Percentiles rank a stretch among this genome's conserved stretches.
These are phyloP conservation scores for Thera obeliscata DNA, from an alignment of 2,888 invertebrate genomes.

Conservation along the genomic window DNA sequence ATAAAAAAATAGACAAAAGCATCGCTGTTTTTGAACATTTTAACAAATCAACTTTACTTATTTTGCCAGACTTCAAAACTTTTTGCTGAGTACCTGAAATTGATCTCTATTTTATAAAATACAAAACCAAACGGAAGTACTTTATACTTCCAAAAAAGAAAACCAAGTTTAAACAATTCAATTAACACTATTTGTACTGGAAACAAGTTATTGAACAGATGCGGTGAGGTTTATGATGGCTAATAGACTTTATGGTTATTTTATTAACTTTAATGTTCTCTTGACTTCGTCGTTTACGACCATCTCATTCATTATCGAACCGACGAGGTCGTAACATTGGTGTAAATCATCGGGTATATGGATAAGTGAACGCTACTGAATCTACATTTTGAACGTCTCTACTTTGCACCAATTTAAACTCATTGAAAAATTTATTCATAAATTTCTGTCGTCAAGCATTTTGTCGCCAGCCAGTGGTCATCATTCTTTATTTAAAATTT, in stretches of 20 bases:
- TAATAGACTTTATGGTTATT: slow-evolving; percentile 83
- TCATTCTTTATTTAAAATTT: slow-evolving; percentile 14
- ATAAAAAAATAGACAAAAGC: slow-evolving; percentile 38
- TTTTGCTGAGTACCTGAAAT: not conserved
- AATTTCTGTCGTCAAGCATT: slow-evolving; percentile 30
- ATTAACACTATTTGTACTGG: slow-evolving; percentile 74
- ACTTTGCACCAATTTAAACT: slow-evolving; percentile 55
- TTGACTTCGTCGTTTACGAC: slow-evolving; percentile 79
- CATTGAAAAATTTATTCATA: slow-evolving; percentile 52
- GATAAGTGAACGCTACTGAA: slow-evolving; percentile 57
- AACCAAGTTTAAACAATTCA: slow-evolving; percentile 64
- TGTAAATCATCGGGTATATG: slow-evolving; percentile 78
- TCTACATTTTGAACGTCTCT: slow-evolving; percentile 46
- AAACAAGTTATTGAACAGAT: slow-evolving; percentile 80
- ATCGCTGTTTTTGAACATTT: slow-evolving; percentile 28
- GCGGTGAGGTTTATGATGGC: slow-evolving; percentile 80
- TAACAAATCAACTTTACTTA: slow-evolving; percentile 17
- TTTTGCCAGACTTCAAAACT: not conserved
- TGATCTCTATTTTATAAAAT: not conserved
- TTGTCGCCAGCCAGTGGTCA: slow-evolving; percentile 19
- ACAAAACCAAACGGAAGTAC: not conserved
- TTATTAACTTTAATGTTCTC: slow-evolving; percentile 84
- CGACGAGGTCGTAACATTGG: slow-evolving; percentile 76
- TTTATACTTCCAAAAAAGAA: slow-evolving; percentile 35
- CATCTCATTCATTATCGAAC: slow-evolving; percentile 82